A percentile compares a stretch with the other conserved stretches of the same genome.
Evolutionary conservation across 2,888 invertebrate species (phyloP).

Genomic region (Crematogaster levior): DNA sequence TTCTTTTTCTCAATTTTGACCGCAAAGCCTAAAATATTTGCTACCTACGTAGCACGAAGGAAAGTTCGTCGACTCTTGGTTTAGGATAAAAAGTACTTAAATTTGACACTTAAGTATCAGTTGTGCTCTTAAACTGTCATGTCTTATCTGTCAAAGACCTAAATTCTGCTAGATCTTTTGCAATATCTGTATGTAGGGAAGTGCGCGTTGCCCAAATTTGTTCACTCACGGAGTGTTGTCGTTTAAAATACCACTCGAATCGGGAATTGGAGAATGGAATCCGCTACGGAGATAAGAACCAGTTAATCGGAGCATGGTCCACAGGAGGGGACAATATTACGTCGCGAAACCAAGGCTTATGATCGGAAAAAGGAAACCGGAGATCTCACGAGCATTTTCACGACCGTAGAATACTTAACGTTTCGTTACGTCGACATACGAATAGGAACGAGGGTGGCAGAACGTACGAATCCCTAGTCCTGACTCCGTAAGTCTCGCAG

Average conservation of each 20-base stretch:
- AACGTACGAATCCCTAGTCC: neutral
- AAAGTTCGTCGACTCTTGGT: neutral
- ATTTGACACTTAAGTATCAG: neutral
- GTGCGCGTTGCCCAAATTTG: slow-evolving; percentile 3
- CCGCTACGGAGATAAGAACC: slow-evolving; percentile 55
- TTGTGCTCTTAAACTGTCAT: neutral
- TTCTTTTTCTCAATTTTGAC: too few relatives aligned
- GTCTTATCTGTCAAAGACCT: neutral
- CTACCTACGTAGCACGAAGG: too few relatives aligned
- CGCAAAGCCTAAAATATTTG: neutral
- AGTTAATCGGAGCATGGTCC: slow-evolving; percentile 63
- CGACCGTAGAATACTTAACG: neutral
- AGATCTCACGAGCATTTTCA: neutral
- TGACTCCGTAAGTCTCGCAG: neutral
- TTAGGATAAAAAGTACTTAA: neutral
- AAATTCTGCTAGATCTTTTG: neutral
- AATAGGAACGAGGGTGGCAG: neutral
- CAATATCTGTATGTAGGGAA: neutral
- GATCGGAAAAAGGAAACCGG: neutral
- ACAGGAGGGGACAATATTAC: slow-evolving; percentile 36
- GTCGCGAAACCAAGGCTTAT: neutral
- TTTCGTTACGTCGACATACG: neutral
- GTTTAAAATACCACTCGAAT: neutral
- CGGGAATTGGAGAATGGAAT: slow-evolving; percentile 50
- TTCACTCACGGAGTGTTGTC: neutral